Base-by-base conservation (phyloP, 30 jellyfish, hydroid and myxozoan genomes). In the Haliclystus octoradiatus region DNA sequence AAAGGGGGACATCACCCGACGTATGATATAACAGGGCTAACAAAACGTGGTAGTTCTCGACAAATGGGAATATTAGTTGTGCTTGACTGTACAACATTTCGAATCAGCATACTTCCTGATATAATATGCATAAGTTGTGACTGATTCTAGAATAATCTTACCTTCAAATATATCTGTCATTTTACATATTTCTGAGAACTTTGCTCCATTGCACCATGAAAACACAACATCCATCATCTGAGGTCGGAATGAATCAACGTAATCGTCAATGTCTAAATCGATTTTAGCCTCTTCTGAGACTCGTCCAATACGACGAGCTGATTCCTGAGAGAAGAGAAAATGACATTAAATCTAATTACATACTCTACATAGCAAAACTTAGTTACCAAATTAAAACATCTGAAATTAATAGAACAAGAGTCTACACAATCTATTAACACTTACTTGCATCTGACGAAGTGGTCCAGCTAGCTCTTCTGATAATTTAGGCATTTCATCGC, bases 81-180 rank as follows among this genome's bases (percentile, higher is more conserved):
- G n/a, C n/a, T n/a, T n/a, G n/a, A n/a, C n/a, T n/a, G n/a, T n/a
- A n/a, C n/a, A n/a, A n/a, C n/a, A n/a, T n/a, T n/a, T n/a, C n/a
- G n/a, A n/a, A n/a, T n/a, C n/a, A n/a, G n/a, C n/a, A n/a, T n/a
- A n/a, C n/a, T n/a, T n/a, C n/a, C n/a, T n/a, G n/a, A n/a, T n/a
- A n/a, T n/a, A n/a, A n/a, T n/a, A n/a, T n/a, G n/a, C n/a, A n/a
- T n/a, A n/a, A n/a, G n/a, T n/a, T n/a, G n/a, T n/a, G n/a, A n/a
- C n/a, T n/a, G n/a, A n/a, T n/a, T n/a, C 31, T 7, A 5, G 12
- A 24, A 15, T 26, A 22, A 34, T 40, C 76, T 0, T 80, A 92
- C 99, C 99, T 84, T 92, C 99, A 62, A 92, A 92, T 4, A 92
- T 93, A 40, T 92, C 99, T 1, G 99, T 92, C 99, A 92, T 84